Evolutionary conservation across 1,140 invertebrate genomes (phyloP).

Genomic region (Trissolcus basalis): DNA sequence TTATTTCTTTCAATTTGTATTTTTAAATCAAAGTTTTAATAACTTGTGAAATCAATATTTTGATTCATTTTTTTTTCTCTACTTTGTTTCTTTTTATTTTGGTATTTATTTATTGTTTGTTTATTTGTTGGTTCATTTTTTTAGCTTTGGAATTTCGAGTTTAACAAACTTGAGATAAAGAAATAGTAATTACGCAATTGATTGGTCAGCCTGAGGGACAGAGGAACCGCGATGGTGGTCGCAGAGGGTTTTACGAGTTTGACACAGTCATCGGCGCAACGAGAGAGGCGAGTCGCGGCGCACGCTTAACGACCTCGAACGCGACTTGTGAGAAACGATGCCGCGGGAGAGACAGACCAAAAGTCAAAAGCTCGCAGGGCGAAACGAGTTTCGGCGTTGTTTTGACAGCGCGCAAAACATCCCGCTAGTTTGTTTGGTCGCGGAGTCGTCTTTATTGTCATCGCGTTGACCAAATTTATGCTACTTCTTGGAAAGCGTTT

Average conservation of each 20-base stretch:
- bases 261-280: conserved; percentile 35
- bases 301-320: conserved; percentile 30
- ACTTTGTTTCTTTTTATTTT: too few species aligned
- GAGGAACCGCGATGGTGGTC: conserved; percentile 33
- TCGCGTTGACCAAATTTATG: conserved; percentile 21
- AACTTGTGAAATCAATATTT: too few species aligned
- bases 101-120: too few species aligned
- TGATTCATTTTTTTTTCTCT: too few species aligned
- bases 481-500: conserved; percentile 10
- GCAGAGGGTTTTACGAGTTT: conserved; percentile 39
- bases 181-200: conserved; percentile 37
- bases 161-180: too few species aligned
- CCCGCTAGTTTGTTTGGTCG: conserved; percentile 29
- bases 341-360: background rate
- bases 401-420: conserved; percentile 21
- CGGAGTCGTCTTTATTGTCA: conserved; percentile 14
- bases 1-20: too few species aligned
- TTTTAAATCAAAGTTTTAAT: too few species aligned
- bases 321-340: conserved; percentile 41
- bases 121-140: too few species aligned
- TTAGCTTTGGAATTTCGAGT: too few species aligned
- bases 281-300: conserved; percentile 28
- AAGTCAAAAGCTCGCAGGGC: conserved; percentile 26
- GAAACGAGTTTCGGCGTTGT: conserved; percentile 31
- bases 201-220: conserved; percentile 16